phyloP scores from a whole-genome alignment of 2,113 vertebrate species.

The Hypocryptadius cinnamomeus region DNA sequence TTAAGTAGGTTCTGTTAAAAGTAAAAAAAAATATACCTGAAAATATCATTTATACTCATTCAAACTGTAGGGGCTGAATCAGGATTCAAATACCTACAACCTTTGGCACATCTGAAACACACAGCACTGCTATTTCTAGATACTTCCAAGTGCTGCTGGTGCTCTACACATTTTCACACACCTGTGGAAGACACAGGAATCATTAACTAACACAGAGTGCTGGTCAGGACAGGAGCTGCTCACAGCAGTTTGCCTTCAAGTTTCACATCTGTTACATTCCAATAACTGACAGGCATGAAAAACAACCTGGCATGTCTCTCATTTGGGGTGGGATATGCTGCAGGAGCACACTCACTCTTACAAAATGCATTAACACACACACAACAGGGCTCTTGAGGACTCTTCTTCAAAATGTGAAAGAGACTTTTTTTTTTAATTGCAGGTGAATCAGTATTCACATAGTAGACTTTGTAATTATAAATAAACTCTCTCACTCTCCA shows the following conservation, averaged over 20 bases:
- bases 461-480: neutral
- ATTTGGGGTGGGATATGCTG: neutral
- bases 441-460: neutral
- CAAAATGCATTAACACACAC: constrained; percentile 9
- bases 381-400: neutral
- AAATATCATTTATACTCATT: neutral
- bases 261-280: neutral
- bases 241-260: neutral
- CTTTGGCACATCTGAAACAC: neutral
- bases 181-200: neutral
- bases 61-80: neutral
- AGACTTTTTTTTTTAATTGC: neutral
- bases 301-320: neutral
- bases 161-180: neutral
- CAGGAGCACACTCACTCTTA: constrained; percentile 1
- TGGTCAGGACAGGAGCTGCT: neutral
- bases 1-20: neutral
- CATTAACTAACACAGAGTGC: neutral
- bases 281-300: neutral
- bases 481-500: neutral
- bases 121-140: neutral
- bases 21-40: neutral
- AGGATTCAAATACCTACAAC: neutral
- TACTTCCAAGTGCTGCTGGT: neutral
- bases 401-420: neutral